Base-by-base conservation (phyloP, 64 coral and sea anemone species). In the Pachyseris speciosa region DNA sequence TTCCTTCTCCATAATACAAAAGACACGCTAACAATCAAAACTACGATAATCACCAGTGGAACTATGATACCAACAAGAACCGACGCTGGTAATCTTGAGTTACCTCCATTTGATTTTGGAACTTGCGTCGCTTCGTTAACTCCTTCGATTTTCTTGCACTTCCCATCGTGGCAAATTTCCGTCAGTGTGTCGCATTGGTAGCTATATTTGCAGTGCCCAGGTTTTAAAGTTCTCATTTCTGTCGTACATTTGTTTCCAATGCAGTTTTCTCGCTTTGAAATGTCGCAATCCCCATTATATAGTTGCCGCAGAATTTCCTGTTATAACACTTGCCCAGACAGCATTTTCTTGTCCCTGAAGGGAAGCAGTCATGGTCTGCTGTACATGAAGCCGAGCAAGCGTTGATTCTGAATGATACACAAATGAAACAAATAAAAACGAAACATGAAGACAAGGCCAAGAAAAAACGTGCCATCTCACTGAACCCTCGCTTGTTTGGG, bases 191-290 rank as follows among this genome's bases (percentile, higher is more conserved):
- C 31, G 31, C 66, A 69, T 69, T 37, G 27, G 17, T 69, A 69
- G 31, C 66, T 69, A 22, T 69, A 4, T 16, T 5, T 8, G 17
- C 66, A 69, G 7, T 37, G 9, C 28, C 33, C 33, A 15, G 66
- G 66, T 37, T 33, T 11, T 37, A 69, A 69, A 37, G 66, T 69
- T 13, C 60, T 28, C 5, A 64, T 26, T 9, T 37, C 66, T 37
- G 66, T 69, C 33, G 66, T 19, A 19, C 66, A 69, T 13, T 37
- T 69, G 66, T 69, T 69, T 15, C 66, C 33, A 37, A 27, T 16
- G 32, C 66, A 69, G 66, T 69, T 69, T 69, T 69, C 66, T 37
- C 31, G 66, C 66, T 69, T 69, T 27, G 66, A 36, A 69, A 69
- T 69, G 66, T 69, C 66, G 31, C 66, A 69, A 19, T 69, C 66